Conservation (phyloP, 2,113 vertebrate genomes). For the Psephotus haematonotus region DNA sequence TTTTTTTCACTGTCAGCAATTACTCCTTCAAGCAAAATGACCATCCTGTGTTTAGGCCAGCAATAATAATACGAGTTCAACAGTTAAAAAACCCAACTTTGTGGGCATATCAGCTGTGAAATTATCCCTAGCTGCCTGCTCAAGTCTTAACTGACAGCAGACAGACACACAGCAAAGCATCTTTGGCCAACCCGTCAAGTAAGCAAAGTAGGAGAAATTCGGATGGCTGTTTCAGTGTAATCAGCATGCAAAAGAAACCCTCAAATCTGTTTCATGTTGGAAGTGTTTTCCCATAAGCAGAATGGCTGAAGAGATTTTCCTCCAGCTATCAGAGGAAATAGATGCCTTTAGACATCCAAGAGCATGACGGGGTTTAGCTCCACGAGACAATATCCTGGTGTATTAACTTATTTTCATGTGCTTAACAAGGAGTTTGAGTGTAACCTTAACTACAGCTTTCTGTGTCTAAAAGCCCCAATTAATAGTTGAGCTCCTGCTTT, state of each 20-base stretch:
- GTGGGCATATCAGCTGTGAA: not conserved
- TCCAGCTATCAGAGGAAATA: not conserved
- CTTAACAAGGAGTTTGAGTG: slow-evolving; percentile 14
- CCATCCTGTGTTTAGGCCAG: not conserved
- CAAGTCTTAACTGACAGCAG: not conserved
- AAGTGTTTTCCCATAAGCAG: slow-evolving; percentile 15
- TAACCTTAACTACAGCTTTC: slow-evolving; percentile 59
- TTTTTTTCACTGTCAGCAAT: not conserved
- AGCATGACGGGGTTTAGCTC: not conserved
- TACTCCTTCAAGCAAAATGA: not conserved
- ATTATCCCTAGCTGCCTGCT: not conserved
- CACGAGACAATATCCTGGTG: not conserved
- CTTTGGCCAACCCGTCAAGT: not conserved
- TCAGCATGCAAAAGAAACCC: not conserved
- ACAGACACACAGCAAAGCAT: not conserved
- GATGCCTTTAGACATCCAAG: not conserved
- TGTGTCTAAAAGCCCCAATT: slow-evolving; percentile 44
- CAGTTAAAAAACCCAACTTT: not conserved
- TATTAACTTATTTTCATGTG: slow-evolving; percentile 59
- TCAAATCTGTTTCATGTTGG: not conserved
- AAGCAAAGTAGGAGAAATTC: not conserved
- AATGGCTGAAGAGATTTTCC: not conserved
- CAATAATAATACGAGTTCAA: not conserved
- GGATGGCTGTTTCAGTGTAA: not conserved
- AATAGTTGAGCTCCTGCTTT: slow-evolving; percentile 61